These are phyloP conservation scores for Pitta sordida DNA, from an alignment of 2,113 vertebrate genomes.

Conservation along the genomic window DNA sequence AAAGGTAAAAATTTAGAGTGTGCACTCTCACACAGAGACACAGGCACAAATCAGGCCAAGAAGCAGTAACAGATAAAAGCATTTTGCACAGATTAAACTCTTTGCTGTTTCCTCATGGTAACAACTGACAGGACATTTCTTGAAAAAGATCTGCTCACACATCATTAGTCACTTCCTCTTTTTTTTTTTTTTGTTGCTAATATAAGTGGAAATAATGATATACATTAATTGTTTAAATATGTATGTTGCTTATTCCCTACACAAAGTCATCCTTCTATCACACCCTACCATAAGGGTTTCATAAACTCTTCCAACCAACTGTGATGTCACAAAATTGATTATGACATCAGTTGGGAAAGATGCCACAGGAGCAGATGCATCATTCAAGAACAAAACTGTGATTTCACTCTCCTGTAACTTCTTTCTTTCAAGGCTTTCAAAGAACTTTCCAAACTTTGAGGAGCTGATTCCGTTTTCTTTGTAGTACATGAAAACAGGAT, in stretches of 20 bases:
- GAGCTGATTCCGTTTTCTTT: background rate
- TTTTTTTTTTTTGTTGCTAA: background rate
- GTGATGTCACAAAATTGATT: constrained; percentile 24
- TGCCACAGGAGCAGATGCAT: background rate
- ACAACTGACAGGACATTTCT: background rate
- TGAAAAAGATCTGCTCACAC: background rate
- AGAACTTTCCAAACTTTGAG: background rate
- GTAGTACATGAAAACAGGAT: background rate
- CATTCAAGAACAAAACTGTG: background rate
- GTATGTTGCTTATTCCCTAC: background rate
- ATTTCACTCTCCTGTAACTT: background rate
- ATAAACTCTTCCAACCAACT: background rate
- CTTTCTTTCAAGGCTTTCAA: background rate
- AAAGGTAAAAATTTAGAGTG: background rate
- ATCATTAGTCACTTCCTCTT: background rate
- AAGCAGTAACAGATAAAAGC: background rate
- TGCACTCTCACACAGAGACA: background rate
- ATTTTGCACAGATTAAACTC: background rate
- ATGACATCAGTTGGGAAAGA: constrained; percentile 4
- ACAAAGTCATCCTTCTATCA: background rate
- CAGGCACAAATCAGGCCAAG: background rate
- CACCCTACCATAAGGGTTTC: background rate
- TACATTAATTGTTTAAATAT: background rate
- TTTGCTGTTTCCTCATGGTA: background rate
- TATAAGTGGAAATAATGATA: background rate